Percentiles rank a stretch among this genome's conserved stretches.
These are phyloP conservation scores for Argynnis bischoffii DNA, from an alignment of 2,888 invertebrate species.

Conservation along the genomic window DNA sequence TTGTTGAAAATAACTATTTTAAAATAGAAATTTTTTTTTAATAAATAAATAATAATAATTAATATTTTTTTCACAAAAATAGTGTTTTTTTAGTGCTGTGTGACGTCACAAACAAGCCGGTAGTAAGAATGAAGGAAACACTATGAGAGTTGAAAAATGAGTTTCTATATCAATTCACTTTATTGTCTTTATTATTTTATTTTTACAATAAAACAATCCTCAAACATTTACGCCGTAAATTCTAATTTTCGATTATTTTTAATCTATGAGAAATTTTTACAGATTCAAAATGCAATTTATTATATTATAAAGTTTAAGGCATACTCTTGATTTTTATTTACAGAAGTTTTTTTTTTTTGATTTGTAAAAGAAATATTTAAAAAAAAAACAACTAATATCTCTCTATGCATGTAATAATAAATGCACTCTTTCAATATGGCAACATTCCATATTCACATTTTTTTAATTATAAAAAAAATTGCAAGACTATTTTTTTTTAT, in stretches of 20 bases:
- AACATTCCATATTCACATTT: too few relatives aligned
- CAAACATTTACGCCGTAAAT: neutral
- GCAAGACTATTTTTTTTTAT: too few relatives aligned
- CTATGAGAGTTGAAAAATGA: constrained; percentile 17
- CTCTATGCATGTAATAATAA: too few relatives aligned
- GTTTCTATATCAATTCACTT: constrained; percentile 33
- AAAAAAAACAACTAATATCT: neutral
- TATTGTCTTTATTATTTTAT: constrained; percentile 32
- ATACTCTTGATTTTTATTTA: constrained; percentile 18
- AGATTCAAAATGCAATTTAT: constrained; percentile 13
- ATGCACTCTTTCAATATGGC: too few relatives aligned
- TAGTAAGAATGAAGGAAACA: constrained; percentile 1
- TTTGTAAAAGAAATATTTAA: neutral
- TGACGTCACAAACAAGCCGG: neutral
- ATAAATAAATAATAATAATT: neutral
- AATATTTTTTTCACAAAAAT: neutral
- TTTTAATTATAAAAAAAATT: too few relatives aligned
- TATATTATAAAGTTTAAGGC: constrained; percentile 16
- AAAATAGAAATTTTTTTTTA: neutral
- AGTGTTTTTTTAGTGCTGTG: neutral
- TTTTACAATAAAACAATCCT: constrained; percentile 9
- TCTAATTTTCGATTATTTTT: constrained; percentile 12
- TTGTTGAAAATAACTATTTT: neutral
- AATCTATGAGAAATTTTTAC: neutral
- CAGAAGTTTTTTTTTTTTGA: neutral